Evolutionary conservation across 2,797 vertebrate genomes (phyloP).

Genomic region (Manis javanica): DNA sequence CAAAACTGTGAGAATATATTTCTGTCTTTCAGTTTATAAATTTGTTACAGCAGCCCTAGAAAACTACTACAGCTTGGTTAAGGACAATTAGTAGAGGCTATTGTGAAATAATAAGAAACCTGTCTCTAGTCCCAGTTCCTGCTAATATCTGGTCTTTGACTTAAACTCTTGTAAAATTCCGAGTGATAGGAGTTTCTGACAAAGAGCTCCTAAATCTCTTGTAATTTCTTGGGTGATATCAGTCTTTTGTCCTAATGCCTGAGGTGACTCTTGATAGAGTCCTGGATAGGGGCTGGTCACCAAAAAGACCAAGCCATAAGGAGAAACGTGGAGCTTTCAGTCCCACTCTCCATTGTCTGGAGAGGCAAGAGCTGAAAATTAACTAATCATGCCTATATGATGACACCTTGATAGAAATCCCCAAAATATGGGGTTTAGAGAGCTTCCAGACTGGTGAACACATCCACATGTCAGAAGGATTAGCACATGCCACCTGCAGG

Average conservation of each 20-base stretch:
- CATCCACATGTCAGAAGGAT: background rate
- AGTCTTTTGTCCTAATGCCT: background rate
- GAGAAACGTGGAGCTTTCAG: background rate
- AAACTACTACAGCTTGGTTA: slow-evolving; percentile 30
- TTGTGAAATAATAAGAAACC: background rate
- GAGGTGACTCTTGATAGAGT: background rate
- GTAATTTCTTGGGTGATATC: background rate
- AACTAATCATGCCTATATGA: background rate
- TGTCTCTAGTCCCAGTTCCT: background rate
- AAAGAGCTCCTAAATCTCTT: background rate
- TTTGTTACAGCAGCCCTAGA: background rate
- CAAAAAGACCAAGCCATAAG: background rate
- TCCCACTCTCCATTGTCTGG: background rate
- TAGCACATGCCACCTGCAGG: background rate
- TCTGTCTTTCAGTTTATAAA: slow-evolving; percentile 31
- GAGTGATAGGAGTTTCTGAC: background rate
- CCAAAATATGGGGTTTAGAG: background rate
- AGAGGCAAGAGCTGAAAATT: background rate
- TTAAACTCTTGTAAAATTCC: background rate
- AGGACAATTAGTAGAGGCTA: slow-evolving; percentile 12
- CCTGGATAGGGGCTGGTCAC: background rate
- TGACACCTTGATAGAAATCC: background rate
- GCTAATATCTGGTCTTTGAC: background rate
- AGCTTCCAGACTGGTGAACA: background rate
- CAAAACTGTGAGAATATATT: background rate